Evolutionary conservation across 37 sponge, comb jelly and placozoan species (phyloP).

Genomic region (Diacarnus erythraeanus): DNA sequence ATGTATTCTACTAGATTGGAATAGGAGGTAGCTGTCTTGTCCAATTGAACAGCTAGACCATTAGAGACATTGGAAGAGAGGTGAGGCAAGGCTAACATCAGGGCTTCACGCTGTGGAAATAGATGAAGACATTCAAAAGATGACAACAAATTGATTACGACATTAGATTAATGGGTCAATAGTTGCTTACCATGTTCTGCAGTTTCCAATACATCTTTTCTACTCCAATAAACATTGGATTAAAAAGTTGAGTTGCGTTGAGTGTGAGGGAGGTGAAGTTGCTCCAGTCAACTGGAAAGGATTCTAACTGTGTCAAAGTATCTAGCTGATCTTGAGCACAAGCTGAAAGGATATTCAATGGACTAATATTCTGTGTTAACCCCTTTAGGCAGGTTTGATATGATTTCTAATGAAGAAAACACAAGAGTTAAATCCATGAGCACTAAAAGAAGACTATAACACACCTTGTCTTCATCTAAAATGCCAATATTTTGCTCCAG

Average conservation of each 20-base stretch:
- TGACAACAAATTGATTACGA: too few relatives aligned
- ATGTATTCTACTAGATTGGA: not conserved
- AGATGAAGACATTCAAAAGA: too few relatives aligned
- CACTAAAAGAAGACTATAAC: not conserved
- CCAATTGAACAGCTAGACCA: too few relatives aligned
- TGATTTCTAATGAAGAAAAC: not conserved
- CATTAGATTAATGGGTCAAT: too few relatives aligned
- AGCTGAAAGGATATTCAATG: not conserved
- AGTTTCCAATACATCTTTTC: not conserved
- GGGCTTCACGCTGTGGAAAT: too few relatives aligned
- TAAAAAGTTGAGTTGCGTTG: constrained; percentile 8
- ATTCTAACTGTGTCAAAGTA: not conserved
- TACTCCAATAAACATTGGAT: constrained; percentile 8
- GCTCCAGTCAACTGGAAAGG: constrained; percentile 4
- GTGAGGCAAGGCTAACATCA: too few relatives aligned
- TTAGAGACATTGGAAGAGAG: too few relatives aligned
- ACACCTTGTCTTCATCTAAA: not conserved
- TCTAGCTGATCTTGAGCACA: constrained; percentile 8
- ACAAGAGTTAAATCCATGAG: not conserved
- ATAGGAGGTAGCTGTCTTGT: not conserved
- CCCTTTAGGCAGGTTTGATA: constrained; percentile 1
- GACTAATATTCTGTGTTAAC: not conserved
- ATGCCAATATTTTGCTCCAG: not conserved
- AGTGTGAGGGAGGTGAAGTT: constrained; percentile 11
- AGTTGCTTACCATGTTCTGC: not conserved